Evolutionary conservation across 2,888 invertebrate species (phyloP), one percentile per base, ranked within the genome.

Genomic region (Drosophila antonietae): DNA sequence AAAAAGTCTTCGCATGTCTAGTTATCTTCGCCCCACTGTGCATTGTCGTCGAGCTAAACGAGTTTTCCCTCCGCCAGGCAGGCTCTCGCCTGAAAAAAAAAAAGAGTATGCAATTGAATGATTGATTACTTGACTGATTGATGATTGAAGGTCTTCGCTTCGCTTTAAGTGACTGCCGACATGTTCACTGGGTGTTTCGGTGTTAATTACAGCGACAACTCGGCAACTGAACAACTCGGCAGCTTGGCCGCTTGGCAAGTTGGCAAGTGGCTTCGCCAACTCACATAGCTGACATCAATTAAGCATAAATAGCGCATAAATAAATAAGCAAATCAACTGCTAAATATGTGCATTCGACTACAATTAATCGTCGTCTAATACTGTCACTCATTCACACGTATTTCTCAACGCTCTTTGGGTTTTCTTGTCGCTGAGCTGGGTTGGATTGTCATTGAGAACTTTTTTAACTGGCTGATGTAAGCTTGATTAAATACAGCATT

Each of bases 141-240:
- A 87, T 84, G 84, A 88, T 88, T 87, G 82, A 84, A 87, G 84
- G 89, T 87, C 81, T 81, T 58, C 49, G 62, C 65, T 68, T 77
- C 78, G 76, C 77, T 77, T 90, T 89, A 90, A 90, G 83, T 90
- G 87, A 91, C 83, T 91, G 88, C 81, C 90, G 90, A 90, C 90
- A 90, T 88, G 83, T 87, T 89, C 90, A 81, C 77, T 78, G 91
- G 82, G 85, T 75, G 89, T 80, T 68, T 81, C 79, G 80, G 88
- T 90, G 91, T 91, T 90, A 90, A 90, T 91, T 90, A 86, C 80
- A 76, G 74, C 68, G 80, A 64, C 71, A 76, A 80, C 71, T 77
- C 75, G 47, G 47, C 55, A 31, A 56, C 61, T 37, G 18, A 18
- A 18, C 51, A 49, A 18, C 49, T 15, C n/a, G 44, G 20, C 62